Evolutionary conservation across 2,113 vertebrate genomes (phyloP), one percentile per base, ranked within the genome.

Genomic region (Chaetura pelagica): DNA sequence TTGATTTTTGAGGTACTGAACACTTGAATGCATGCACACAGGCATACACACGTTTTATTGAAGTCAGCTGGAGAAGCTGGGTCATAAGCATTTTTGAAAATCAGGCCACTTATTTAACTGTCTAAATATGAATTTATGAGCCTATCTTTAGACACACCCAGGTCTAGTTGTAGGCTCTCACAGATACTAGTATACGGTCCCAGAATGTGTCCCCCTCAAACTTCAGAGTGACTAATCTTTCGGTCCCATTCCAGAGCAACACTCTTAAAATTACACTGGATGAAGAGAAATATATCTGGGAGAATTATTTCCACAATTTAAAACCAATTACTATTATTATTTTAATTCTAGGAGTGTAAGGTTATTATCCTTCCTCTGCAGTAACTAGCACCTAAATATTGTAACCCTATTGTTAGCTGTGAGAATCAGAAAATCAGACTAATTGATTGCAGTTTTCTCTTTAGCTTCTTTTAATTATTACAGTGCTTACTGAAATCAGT

Each of bases 1-100:
- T 88, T 94, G 46, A 74, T 88, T 94, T 81, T 93, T 86, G 34
- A 94, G 90, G 67, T 63, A 35, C 84, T 91, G 71, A 80, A 89
- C 17, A 57, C 26, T 15, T 0, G 0, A 68, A 62, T 49, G 55
- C 40, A 68, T 23, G 35, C 77, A 87, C 38, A 74, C 44, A 80
- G 46, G 48, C 20, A 55, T 29, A 74, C 57, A 72, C 48, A 40
- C 5, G 6, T 74, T 93, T 96, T 84, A 92, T 64, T 93, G 80
- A 89, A 92, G 63, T 93, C 86, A 91, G 85, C 42, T 96, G 93
- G 63, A 71, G 38, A 62, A 90, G 89, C 58, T 87, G 59, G 54
- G 54, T 91, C 74, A 84, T 83, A 86, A 85, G 44, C 12, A 74
- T 66, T 95, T 93, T 77, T 74, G 15, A 93, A 95, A 93, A 93